Conservation (phyloP, 2,888 invertebrate species). For the Diaphora mendica region DNA sequence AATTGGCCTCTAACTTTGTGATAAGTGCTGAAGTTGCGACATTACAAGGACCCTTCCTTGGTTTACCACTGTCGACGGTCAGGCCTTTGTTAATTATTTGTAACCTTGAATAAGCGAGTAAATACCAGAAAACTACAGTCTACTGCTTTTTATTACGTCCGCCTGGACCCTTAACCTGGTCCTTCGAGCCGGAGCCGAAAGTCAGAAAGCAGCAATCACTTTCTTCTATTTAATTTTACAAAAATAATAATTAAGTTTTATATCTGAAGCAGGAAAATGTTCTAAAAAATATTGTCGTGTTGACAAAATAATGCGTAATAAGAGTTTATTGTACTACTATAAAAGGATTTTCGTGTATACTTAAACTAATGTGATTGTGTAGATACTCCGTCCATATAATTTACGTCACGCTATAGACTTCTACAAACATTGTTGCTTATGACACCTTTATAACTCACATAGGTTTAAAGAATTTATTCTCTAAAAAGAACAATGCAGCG, state of each 20-base stretch:
- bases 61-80: no score
- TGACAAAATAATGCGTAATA: not conserved
- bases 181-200: no score
- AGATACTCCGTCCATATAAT: not conserved
- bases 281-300: not conserved
- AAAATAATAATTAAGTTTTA: not conserved
- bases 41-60: no score
- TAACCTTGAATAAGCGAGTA: no score
- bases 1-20: no score
- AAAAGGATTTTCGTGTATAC: slow-evolving; percentile 1
- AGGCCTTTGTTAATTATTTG: no score
- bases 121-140: no score
- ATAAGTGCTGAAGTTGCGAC: no score
- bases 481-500: not conserved
- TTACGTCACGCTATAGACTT: not conserved
- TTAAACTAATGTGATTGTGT: not conserved
- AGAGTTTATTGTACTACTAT: not conserved
- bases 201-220: no score
- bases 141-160: no score
- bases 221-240: no score
- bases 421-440: not conserved
- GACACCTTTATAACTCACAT: not conserved
- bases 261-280: not conserved
- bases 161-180: no score
- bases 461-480: not conserved